Evolutionary conservation across 1,140 invertebrate genomes (phyloP), one percentile per base, ranked within the genome.

Genomic region (Anadara kagoshimensis): DNA sequence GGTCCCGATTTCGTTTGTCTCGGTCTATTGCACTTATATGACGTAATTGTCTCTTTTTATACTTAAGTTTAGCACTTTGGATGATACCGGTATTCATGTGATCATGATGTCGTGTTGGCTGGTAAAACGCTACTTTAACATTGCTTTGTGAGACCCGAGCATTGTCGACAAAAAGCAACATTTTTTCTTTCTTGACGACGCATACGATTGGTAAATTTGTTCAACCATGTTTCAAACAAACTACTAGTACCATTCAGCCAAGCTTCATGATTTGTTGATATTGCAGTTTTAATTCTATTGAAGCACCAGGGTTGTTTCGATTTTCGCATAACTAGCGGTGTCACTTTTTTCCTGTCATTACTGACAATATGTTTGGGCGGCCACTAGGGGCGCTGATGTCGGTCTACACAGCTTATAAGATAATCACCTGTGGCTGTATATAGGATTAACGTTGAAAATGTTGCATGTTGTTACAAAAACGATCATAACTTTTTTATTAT

Each of bases 31-130:
- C n/a, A n/a, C n/a, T n/a, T n/a, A n/a, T n/a, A n/a, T n/a, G n/a
- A n/a, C n/a, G n/a, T n/a, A n/a, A n/a, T n/a, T n/a, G n/a, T n/a
- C n/a, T n/a, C n/a, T n/a, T n/a, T n/a, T n/a, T n/a, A n/a, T n/a
- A n/a, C n/a, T n/a, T n/a, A n/a, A n/a, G n/a, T n/a, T n/a, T n/a
- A n/a, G 26, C 14, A 36, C 77, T 78, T n/a, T 73, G 80, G 75
- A 91, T 91, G 59, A 89, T 86, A 24, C 86, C 87, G 78, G 87
- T 85, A 81, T 91, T 88, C 86, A 91, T 88, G 16, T 88, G 87
- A 68, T 57, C 88, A 73, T 26, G 83, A 82, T 47, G 89, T 90
- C 11, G 84, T 85, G 77, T 91, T 91, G 44, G 88, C 79, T 69
- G 89, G 89, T 43, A 90, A 79, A 79, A 88, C 24, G 85, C 78